phyloP scores from a whole-genome alignment of 1,140 invertebrate genomes.

The Caerostris darwini region DNA sequence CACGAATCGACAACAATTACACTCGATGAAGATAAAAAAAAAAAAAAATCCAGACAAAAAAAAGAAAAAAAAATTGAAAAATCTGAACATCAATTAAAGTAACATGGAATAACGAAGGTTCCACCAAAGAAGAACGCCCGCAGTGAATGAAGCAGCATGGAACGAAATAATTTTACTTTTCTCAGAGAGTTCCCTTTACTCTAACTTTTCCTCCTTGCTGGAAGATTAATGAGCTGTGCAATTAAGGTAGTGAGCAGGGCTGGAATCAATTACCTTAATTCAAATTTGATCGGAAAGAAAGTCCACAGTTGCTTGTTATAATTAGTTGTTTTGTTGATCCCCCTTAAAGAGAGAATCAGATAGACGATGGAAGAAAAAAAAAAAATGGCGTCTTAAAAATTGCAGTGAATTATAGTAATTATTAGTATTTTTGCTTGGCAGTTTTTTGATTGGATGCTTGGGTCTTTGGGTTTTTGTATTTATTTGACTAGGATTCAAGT shows the following conservation, averaged over 20 bases:
- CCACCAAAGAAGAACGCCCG: constrained; percentile 11
- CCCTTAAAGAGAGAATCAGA: not conserved
- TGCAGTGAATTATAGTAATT: too few species aligned
- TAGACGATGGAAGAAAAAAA: too few species aligned
- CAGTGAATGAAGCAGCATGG: not conserved
- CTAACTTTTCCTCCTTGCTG: not conserved
- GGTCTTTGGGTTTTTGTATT: too few species aligned
- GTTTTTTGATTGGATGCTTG: too few species aligned
- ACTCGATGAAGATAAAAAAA: not conserved
- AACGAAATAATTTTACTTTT: constrained; percentile 61
- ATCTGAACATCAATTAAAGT: constrained; percentile 71
- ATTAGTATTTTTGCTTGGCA: too few species aligned
- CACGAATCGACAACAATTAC: constrained; percentile 38
- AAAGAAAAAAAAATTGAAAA: constrained; percentile 17
- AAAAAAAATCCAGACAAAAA: not conserved
- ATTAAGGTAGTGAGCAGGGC: constrained; percentile 74
- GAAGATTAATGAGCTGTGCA: constrained; percentile 76
- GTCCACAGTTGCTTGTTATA: constrained; percentile 67
- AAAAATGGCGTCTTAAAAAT: too few species aligned
- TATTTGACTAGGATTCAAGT: too few species aligned
- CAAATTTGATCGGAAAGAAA: constrained; percentile 76
- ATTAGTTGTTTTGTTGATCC: constrained; percentile 74
- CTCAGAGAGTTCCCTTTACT: not conserved
- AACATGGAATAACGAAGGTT: constrained; percentile 60
- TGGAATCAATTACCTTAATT: constrained; percentile 77